phyloP scores from a whole-genome alignment of 2,797 vertebrate genomes.

The Phoxinus dragarum region DNA sequence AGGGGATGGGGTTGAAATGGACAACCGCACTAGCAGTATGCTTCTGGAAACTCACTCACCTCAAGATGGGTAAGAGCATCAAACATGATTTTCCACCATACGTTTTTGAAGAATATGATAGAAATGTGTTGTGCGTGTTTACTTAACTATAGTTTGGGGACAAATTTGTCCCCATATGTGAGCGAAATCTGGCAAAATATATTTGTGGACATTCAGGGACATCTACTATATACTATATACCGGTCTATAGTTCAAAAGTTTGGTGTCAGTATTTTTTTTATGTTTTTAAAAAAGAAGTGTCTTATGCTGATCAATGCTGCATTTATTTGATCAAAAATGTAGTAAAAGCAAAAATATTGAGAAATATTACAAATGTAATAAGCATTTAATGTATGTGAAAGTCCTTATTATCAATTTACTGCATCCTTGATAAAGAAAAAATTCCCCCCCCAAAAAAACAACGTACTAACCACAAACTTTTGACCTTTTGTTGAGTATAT shows the following conservation, averaged over 20 bases:
- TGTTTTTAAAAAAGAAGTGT: not conserved
- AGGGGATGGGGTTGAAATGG: conserved; percentile 83
- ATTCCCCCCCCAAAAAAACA: no score
- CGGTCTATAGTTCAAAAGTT: no score
- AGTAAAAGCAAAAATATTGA: not conserved
- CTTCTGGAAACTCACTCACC: conserved; percentile 82
- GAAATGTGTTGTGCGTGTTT: not conserved
- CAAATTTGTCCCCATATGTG: not conserved
- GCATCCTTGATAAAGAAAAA: not conserved
- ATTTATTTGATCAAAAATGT: not conserved
- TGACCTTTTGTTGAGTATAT: no score
- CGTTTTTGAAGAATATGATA: not conserved
- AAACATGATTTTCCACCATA: not conserved
- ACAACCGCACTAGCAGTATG: conserved; percentile 91
- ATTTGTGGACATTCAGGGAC: not conserved
- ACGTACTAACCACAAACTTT: not conserved
- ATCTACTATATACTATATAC: not conserved
- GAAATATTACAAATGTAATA: not conserved
- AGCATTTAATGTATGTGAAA: not conserved
- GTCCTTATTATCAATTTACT: not conserved
- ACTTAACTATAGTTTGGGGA: not conserved
- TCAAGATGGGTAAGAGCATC: conserved; percentile 81
- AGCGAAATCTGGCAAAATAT: not conserved
- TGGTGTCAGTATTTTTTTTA: no score
- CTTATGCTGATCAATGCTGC: not conserved